Percentiles rank a stretch among this genome's conserved stretches.
Conservation (phyloP, 2,113 vertebrate genomes). For the Ellobius talpinus region DNA sequence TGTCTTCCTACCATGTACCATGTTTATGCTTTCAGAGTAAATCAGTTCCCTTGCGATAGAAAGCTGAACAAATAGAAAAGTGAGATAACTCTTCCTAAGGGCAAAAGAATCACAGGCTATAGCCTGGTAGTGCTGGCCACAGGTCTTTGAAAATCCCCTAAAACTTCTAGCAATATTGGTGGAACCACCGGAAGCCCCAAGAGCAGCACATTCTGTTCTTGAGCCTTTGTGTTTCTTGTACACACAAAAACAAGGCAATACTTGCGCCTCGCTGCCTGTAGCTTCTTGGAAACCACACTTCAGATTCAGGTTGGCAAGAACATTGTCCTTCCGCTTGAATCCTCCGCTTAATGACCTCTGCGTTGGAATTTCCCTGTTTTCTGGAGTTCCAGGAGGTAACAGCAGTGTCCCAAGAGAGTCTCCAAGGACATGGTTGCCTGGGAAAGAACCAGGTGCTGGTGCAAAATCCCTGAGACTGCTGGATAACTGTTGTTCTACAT, state of each 20-base stretch:
- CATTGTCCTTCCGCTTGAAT: slow-evolving; percentile 72
- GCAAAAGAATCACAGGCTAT: slow-evolving; percentile 41
- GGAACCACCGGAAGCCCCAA: background rate
- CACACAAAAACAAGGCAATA: slow-evolving; percentile 68
- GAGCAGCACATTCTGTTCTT: background rate
- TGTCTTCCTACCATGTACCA: background rate
- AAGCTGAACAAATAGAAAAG: slow-evolving; percentile 19
- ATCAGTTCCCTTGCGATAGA: slow-evolving; percentile 2
- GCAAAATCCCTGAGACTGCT: slow-evolving; percentile 61
- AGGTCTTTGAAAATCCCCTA: slow-evolving; percentile 49
- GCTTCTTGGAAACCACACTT: slow-evolving; percentile 74
- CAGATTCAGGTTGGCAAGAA: slow-evolving; percentile 48
- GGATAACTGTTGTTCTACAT: slow-evolving; percentile 65
- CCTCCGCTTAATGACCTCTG: slow-evolving; percentile 74
- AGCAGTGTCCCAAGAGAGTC: slow-evolving; percentile 54
- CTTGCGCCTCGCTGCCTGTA: slow-evolving; percentile 77
- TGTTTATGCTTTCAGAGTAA: slow-evolving; percentile 48
- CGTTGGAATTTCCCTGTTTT: slow-evolving; percentile 70
- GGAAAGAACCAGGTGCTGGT: slow-evolving; percentile 65
- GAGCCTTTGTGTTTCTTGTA: background rate
- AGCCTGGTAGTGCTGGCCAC: background rate
- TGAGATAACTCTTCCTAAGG: background rate
- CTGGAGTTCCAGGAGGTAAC: slow-evolving; percentile 73
- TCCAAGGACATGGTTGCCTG: slow-evolving; percentile 59
- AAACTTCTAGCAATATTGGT: background rate